Evolutionary conservation across 1,140 invertebrate genomes (phyloP), one percentile per base, ranked within the genome.

Genomic region (Manduca sexta): DNA sequence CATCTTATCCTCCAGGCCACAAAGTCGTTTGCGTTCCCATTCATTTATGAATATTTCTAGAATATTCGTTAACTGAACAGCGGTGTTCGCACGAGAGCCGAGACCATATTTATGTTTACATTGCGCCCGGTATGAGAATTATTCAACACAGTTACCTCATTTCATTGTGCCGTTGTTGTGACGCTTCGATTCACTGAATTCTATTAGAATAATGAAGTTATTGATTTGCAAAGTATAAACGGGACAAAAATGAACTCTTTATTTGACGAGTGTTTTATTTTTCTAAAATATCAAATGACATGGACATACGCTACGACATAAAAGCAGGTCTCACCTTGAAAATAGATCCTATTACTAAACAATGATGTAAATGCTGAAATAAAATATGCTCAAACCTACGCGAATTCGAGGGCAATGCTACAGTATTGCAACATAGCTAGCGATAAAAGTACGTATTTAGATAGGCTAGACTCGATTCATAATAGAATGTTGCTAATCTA

Each of bases 1-100:
- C 74, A 82, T 59, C 54, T 69, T 34, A 55, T 53, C 53, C 67
- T 74, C 75, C 78, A 82, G 49, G 55, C 30, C 3, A 56, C 58
- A 44, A 72, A 82, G 54, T 79, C 67, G 11, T 65, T 52, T 40
- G 56, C 37, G 49, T 68, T 60, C 30, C 29, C 55, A 48, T 56
- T 49, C 74, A 77, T 74, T 64, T 57, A 60, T 53, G 16, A 42
- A 13, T 13, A 43, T 29, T n/a, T 3, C 8, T 26, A 26, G 21
- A 26, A 26, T 26, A 26, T 26, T 26, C 21, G 21, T 8, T n/a
- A n/a, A 26, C 0, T 26, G 0, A 26, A 8, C 4, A 26, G 21
- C 21, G 21, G 21, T 26, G 21, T 26, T 26, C 21, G 35, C 12
- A 12, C 4, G 4, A 40, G 16, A 40, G 14, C 1, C 17, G 38